Evolutionary conservation across 1,140 invertebrate genomes (phyloP).

Genomic region (Halesus radiatus): DNA sequence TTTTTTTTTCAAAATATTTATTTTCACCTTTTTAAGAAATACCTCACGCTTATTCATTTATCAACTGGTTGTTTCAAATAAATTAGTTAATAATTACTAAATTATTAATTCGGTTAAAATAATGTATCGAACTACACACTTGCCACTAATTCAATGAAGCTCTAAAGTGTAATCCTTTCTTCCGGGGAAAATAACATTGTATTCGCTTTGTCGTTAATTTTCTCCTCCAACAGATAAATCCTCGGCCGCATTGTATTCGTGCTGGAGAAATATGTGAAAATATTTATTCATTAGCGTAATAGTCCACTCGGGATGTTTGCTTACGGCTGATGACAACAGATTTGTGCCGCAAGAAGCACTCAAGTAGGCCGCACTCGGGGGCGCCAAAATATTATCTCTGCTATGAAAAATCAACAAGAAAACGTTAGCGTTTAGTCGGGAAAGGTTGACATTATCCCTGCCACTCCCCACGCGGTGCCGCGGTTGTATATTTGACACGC

Average conservation of each 20-base stretch:
- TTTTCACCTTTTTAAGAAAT: no score
- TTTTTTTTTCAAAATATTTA: no score
- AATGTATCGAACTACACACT: neutral
- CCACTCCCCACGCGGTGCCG: slow-evolving; percentile 1
- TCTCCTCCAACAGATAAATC: slow-evolving; percentile 5
- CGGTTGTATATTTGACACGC: slow-evolving; percentile 40
- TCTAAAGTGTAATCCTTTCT: neutral
- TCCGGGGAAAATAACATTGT: neutral
- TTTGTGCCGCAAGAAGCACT: slow-evolving; percentile 34
- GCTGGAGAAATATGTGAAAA: slow-evolving; percentile 29
- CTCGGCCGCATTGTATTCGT: neutral
- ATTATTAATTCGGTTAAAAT: no score
- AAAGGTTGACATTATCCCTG: slow-evolving; percentile 22
- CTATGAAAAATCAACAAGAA: slow-evolving; percentile 44
- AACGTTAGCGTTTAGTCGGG: slow-evolving; percentile 16
- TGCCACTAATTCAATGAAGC: neutral
- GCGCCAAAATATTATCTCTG: slow-evolving; percentile 17
- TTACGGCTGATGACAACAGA: slow-evolving; percentile 33
- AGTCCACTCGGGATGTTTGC: slow-evolving; percentile 39
- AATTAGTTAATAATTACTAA: no score
- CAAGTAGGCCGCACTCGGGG: neutral
- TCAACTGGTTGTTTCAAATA: no score
- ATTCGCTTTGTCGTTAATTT: neutral
- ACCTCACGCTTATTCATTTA: no score
- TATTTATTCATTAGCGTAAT: slow-evolving; percentile 46